Evolutionary conservation across 2,888 invertebrate species (phyloP), one percentile per base, ranked within the genome.

Genomic region (Harpalus rubripes): DNA sequence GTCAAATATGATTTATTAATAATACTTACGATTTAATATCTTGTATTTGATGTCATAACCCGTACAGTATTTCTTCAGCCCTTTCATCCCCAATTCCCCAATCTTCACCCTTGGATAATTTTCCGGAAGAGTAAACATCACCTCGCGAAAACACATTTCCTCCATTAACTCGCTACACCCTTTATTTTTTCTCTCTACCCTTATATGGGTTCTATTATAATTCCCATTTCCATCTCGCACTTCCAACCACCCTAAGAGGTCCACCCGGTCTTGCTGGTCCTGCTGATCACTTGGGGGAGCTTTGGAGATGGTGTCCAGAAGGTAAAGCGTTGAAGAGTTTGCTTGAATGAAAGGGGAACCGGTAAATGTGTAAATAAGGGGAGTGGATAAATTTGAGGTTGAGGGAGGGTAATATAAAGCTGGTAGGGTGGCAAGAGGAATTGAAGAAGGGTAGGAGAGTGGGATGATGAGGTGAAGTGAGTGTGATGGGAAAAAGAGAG

Each of bases 21-120:
- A n/a, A n/a, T n/a, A n/a, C n/a, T 76, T 58, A 76, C 76, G 56
- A 76, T 76, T 76, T 7, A 76, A 15, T 3, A 76, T 8, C n/a
- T 22, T 7, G 56, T 76, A 76, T 0, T 12, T 76, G 52, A 76
- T 22, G 12, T 76, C 18, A 18, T 18, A 58, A 15, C 22, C 58
- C 0, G 76, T 52, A n/a, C 76, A 76, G 0, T 56, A 7, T 12
- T 18, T 39, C 76, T 52, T 58, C 76, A 76, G 22, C 7, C 18
- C 52, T 22, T 12, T 52, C 12, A 22, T 16, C 0, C 52, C 18
- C 15, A 76, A 8, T 8, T 58, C 58, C 56, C 76, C 76, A 22
- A 76, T 56, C 10, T 26, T 39, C 16, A n/a, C n/a, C 10, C 16
- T 10, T 7, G 22, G 76, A n/a, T 58, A 56, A 56, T 76, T 76